phyloP scores from a whole-genome alignment of 1,140 invertebrate genomes.

The Lithobius niger region DNA sequence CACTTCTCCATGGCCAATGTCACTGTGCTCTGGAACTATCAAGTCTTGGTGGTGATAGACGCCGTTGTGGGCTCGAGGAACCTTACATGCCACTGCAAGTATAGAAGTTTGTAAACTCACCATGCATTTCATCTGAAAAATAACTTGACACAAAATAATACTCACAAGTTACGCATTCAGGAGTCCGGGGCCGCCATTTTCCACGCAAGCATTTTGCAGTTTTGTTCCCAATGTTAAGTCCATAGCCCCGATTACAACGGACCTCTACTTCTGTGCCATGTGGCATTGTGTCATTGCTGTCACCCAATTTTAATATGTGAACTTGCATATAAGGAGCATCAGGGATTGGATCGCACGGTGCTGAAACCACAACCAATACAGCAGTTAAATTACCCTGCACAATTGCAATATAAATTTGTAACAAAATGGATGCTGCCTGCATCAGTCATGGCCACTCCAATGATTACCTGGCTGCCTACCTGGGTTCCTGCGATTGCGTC shows the following conservation, averaged over 20 bases:
- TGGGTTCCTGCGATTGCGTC: conserved; percentile 1
- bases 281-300: conserved; percentile 26
- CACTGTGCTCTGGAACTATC: conserved; percentile 32
- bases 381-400: too few relatives aligned
- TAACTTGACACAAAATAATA: conserved; percentile 19
- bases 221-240: conserved; percentile 52
- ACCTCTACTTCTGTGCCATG: conserved; percentile 52
- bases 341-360: conserved; percentile 41
- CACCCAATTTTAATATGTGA: conserved; percentile 42
- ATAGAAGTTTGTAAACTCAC: background rate
- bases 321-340: conserved; percentile 48
- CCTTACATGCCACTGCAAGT: conserved; percentile 47
- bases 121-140: background rate
- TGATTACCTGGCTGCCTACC: background rate
- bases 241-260: conserved; percentile 57
- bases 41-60: conserved; percentile 38
- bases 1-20: conserved; percentile 44
- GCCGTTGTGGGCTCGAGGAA: conserved; percentile 46
- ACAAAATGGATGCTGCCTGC: too few relatives aligned
- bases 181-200: conserved; percentile 63
- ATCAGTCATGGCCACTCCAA: too few relatives aligned
- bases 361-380: too few relatives aligned
- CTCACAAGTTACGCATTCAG: conserved; percentile 58
- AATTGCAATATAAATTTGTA: too few relatives aligned
- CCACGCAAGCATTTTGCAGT: conserved; percentile 63